Base-by-base conservation (phyloP, 2,888 invertebrate genomes). In the Drosophila austrosaltans region DNA sequence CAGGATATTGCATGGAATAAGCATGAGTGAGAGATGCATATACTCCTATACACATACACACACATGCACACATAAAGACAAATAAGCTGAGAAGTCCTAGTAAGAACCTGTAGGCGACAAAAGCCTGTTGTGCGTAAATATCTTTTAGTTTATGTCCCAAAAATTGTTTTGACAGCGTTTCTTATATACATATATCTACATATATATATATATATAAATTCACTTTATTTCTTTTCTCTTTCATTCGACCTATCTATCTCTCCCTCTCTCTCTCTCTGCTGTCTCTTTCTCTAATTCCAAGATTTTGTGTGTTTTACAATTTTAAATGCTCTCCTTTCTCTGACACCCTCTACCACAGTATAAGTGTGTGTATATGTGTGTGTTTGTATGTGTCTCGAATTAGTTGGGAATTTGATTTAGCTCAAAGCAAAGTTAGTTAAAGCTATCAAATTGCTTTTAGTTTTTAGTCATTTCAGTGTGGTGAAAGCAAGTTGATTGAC, bases 1-100 rank as follows among this genome's bases (percentile, higher is more conserved):
- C 87, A 86, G 85, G 83, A 87, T 87, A 87, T 87, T 83, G 77
- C 87, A 80, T 83, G 76, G 73, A 74, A 82, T 81, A 82, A 77
- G 80, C 80, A 81, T 81, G 73, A 78, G 71, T 66, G 69, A 22
- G 66, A 71, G 66, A 59, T 54, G 71, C 66, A 71, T 20, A 56
- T 30, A 66, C 59, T 64, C 8, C 64, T 39, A 53, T 58, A 64
- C 20, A 42, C 68, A 59, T 42, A 61, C 36, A 58, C 67, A 68
- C 12, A 54, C 39, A 58, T 8, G 63, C 56, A 56, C 53, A 32
- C 22, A 16, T 25, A 48, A 53, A 53, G 64, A 54, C 48, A 48
- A 48, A 25, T 58, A 10, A 30, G 16, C n/a, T 66, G 67, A 57
- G 72, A 69, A 71, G 66, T 68, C 75, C 69, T 64, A 69, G 70